A percentile compares a stretch with the other conserved stretches of the same genome.
phyloP scores from a whole-genome alignment of 2,888 invertebrate genomes.

The Salticus scenicus region DNA sequence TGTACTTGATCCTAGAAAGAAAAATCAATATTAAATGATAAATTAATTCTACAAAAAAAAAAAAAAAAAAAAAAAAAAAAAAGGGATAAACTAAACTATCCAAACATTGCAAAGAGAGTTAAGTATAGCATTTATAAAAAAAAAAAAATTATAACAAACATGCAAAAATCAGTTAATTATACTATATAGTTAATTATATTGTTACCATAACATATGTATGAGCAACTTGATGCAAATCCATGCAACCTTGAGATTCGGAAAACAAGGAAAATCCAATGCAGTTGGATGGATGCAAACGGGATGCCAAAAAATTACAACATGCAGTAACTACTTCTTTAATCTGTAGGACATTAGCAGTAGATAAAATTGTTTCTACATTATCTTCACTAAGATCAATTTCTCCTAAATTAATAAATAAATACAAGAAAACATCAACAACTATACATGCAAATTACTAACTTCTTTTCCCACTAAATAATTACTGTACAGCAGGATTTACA shows the following conservation, averaged over 20 bases:
- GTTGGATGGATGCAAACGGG: constrained; percentile 94
- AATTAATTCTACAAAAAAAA: too few species aligned
- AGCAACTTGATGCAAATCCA: constrained; percentile 86
- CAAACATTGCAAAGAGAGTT: too few species aligned
- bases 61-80: too few species aligned
- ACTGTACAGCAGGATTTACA: too few species aligned
- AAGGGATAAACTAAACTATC: too few species aligned
- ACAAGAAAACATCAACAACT: too few species aligned
- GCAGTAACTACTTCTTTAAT: constrained; percentile 88
- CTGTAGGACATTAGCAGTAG: constrained; percentile 90
- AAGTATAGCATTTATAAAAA: too few species aligned
- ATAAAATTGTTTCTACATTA: constrained; percentile 90
- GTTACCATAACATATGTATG: constrained; percentile 88
- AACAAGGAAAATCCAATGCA: constrained; percentile 94
- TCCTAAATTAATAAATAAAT: constrained; percentile 75
- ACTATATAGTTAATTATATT: background rate
- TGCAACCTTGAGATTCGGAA: constrained; percentile 93
- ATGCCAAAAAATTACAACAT: constrained; percentile 90
- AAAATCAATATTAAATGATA: too few species aligned
- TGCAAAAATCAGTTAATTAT: background rate
- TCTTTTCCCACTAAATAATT: too few species aligned
- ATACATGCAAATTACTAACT: too few species aligned
- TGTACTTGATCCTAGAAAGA: too few species aligned
- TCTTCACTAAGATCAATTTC: constrained; percentile 89
- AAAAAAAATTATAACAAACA: background rate